Evolutionary conservation across 2,113 vertebrate genomes (phyloP), one percentile per base, ranked within the genome.

Genomic region (Meleagris gallopavo): DNA sequence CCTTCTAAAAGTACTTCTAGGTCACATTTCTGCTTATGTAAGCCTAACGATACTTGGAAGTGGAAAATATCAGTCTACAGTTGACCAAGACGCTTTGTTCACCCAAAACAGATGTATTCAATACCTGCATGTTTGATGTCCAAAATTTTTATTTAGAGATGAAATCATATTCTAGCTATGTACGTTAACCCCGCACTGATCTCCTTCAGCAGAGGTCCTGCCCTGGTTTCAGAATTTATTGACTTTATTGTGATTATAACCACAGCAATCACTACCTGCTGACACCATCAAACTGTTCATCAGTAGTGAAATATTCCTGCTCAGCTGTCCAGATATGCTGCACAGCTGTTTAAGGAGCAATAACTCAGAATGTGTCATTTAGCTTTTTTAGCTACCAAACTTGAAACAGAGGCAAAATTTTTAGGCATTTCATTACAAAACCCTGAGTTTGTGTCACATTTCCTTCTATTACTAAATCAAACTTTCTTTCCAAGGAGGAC

Each of bases 311-410:
- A 43, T 41, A 46, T 57, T 87, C 29, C 55, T 73, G 40, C 1
- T 80, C 65, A 89, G 54, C 67, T 87, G 12, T 48, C 36, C 74
- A 94, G 91, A 93, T 71, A 36, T 85, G 43, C 10, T 76, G 17
- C 81, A 74, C 71, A 74, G 38, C 36, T 87, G 60, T 32, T 91
- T 18, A 77, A 54, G 29, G 60, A 77, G 64, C 32, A 85, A 10
- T 71, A 85, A 87, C 30, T 89, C 36, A 41, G 6, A 38, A 57
- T 41, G 40, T 76, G 32, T 50, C 71, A 62, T 3, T 20, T 2
- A 2, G 1, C n/a, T 54, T 38, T 81, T 86, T 84, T 34, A 70
- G 36, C 38, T 32, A 62, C 13, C 27, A 66, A 48, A 76, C 11
- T 90, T 32, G 32, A 79, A 20, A 15, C 62, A 85, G 27, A 58